Percentiles rank a stretch among this genome's conserved stretches.
Conservation (phyloP, 2,113 vertebrate genomes). For the Laticauda colubrina region DNA sequence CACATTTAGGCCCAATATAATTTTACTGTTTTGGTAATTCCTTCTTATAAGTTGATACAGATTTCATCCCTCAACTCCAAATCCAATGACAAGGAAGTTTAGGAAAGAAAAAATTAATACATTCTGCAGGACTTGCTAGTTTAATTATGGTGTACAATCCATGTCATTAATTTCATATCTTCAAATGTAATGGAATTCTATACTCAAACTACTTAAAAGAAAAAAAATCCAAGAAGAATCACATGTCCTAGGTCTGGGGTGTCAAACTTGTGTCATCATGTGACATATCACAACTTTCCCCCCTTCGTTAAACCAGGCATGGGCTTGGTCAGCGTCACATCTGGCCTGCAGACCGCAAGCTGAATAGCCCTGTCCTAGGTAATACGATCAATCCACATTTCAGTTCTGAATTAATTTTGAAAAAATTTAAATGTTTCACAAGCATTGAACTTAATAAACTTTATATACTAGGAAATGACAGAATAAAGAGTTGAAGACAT, state of each 20-base stretch:
- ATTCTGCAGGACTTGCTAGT: not conserved
- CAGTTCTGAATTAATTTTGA: not conserved
- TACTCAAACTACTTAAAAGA: not conserved
- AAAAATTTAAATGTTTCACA: not conserved
- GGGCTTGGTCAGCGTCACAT: no score
- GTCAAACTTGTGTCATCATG: no score
- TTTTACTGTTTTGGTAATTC: not conserved
- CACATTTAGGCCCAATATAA: not conserved
- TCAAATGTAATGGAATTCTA: not conserved
- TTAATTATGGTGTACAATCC: not conserved
- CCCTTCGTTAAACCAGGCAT: no score
- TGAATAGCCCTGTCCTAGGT: no score
- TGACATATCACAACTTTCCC: no score
- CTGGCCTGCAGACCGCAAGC: no score
- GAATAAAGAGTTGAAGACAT: not conserved
- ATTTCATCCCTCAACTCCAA: not conserved
- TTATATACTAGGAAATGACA: not conserved
- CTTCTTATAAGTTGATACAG: not conserved
- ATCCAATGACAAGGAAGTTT: not conserved
- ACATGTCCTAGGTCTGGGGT: not conserved
- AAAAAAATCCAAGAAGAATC: not conserved
- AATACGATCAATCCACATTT: not conserved
- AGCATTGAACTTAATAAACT: not conserved
- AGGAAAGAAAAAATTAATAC: not conserved
- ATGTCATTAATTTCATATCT: not conserved